A percentile compares a stretch with the other conserved stretches of the same genome.
Conservation (phyloP, 1,140 invertebrate genomes). For the Danaus melanippus region DNA sequence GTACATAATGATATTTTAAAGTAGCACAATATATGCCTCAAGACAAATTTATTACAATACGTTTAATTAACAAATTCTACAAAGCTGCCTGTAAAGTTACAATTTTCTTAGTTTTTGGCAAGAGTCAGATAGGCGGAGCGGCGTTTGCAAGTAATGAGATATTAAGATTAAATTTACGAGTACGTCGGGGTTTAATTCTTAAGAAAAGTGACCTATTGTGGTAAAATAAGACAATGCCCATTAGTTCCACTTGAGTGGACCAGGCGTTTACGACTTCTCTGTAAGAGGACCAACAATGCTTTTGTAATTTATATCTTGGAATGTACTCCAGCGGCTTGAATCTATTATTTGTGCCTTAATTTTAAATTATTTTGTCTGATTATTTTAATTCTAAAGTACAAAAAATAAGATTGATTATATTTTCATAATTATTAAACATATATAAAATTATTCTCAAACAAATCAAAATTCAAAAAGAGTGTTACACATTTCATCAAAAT, state of each 20-base stretch:
- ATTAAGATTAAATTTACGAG: constrained; percentile 64
- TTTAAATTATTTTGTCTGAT: too few relatives aligned
- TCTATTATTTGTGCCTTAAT: constrained; percentile 8
- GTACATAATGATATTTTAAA: too few relatives aligned
- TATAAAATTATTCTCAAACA: too few relatives aligned
- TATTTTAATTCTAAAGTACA: too few relatives aligned
- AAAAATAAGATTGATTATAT: too few relatives aligned
- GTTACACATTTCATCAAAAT: too few relatives aligned
- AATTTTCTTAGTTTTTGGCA: constrained; percentile 45
- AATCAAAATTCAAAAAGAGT: too few relatives aligned
- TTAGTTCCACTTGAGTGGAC: constrained; percentile 57
- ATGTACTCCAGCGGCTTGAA: constrained; percentile 26
- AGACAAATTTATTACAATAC: too few relatives aligned
- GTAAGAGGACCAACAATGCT: constrained; percentile 43
- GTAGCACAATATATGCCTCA: too few relatives aligned
- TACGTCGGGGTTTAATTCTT: constrained; percentile 50
- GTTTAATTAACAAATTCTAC: constrained; percentile 5
- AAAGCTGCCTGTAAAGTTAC: constrained; percentile 7
- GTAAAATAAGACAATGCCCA: constrained; percentile 59
- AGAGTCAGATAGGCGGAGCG: constrained; percentile 38
- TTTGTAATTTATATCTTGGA: constrained; percentile 55
- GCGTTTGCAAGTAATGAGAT: constrained; percentile 60
- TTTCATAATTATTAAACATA: too few relatives aligned
- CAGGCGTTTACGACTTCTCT: constrained; percentile 41
- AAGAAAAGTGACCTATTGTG: constrained; percentile 67